Evolutionary conservation across 2,797 vertebrate species (phyloP), one percentile per base, ranked within the genome.

Genomic region (Thalassophryne amazonica): DNA sequence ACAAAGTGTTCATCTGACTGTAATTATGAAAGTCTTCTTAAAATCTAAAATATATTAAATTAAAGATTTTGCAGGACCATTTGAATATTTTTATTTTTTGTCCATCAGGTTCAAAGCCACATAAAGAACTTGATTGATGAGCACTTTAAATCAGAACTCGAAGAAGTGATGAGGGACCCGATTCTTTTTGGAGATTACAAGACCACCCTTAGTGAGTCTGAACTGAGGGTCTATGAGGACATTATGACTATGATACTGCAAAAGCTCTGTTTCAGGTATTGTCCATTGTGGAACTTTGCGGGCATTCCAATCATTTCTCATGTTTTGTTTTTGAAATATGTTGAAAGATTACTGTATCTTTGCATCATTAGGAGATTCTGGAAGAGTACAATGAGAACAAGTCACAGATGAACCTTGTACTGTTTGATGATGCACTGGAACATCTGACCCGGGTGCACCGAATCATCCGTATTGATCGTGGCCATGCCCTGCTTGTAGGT

Each of bases 121-220:
- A 88, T 98, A 65, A 85, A 69, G 36, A 55, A 20, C 3, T 69
- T 99, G 65, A 85, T 93, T 22, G 83, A 78, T 19, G 83, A 93
- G 5, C 85, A 95, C 78, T 99, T 97, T 18, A 17, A 8, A 0
- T 80, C 90, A 3, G 88, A 93, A 0, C n/a, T 87, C 28, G 94
- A 95, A 35, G 36, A 72, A 0, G 86, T 89, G 22, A 91, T 94
- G 91, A 93, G 87, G 62, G 92, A 98, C 58, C 97, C 97, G 0
- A 76, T 99, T 66, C 88, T 99, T 16, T 99, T 95, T 69, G 97
- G 96, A 55, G 97, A 99, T 87, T 99, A 95, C 81, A 92, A 91
- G 54, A 91, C 58, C 18, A 94, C 94, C 1, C 87, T 97, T 54
- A 88, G 73, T 1, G 93, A 94, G 3, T 89, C 69, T 28, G 95